Base-by-base conservation (phyloP, 2,888 invertebrate species). In the Oxyscelio sp. region DNA sequence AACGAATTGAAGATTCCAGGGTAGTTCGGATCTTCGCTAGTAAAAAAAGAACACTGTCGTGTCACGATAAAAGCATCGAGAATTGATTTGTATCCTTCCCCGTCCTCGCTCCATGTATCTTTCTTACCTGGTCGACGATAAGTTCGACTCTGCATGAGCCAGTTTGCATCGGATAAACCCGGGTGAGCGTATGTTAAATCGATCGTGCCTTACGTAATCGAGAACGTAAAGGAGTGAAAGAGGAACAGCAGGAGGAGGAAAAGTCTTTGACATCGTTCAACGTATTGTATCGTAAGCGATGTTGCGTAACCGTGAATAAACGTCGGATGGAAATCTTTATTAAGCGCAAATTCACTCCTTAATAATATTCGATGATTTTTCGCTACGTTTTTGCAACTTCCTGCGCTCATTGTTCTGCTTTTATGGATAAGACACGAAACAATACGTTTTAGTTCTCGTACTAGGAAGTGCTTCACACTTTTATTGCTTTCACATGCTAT, bases 201-300 rank as follows among this genome's bases (percentile, higher is more conserved):
- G 83, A 83, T 83, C 74, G 83, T 83, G 74, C 79, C 59, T 84
- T 84, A 79, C 79, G 75, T 79, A 83, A 83, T 83, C 83, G 66
- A 81, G 83, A 83, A 71, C 63, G 77, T 63, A 70, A 66, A 70
- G 74, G 61, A 80, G 78, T 61, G 78, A 77, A 68, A 77, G 79
- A 70, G 61, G 54, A 68, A 59, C 52, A 54, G 43, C 45, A 68
- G 71, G 15, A 40, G 75, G 40, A 78, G 80, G 61, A 80, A 81
- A 85, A 85, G 70, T 78, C 84, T 84, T 80, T 80, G 84, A 84
- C 80, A 68, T 75, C 71, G 71, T 70, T 63, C 50, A 21, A 24
- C 68, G 73, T 71, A 83, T 83, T 84, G 84, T 79, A 68, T 75
- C 70, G 79, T 61, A 68, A 74, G 68, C 75, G 58, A 54, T 31